These are phyloP conservation scores for Bradynema listronoti DNA, from an alignment of 1,140 invertebrate genomes.

Conservation along the genomic window DNA sequence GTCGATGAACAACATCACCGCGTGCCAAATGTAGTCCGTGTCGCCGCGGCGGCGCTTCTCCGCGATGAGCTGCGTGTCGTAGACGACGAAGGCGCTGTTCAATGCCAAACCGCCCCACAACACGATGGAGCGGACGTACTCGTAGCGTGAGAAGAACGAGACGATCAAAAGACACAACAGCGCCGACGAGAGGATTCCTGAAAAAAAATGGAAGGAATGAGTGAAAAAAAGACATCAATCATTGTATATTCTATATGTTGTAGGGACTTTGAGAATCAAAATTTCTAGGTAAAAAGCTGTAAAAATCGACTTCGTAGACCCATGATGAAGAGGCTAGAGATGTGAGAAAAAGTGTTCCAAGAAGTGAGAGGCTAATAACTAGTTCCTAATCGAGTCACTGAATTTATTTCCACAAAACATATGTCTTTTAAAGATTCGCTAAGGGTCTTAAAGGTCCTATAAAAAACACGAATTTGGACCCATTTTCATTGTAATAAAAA, in stretches of 20 bases:
- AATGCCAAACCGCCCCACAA: conserved; percentile 78
- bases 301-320: not conserved
- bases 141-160: conserved; percentile 63
- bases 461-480: too few relatives aligned
- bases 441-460: too few relatives aligned
- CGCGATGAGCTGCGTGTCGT: conserved; percentile 89
- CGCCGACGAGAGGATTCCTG: conserved; percentile 70
- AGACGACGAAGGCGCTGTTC: conserved; percentile 88
- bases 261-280: not conserved
- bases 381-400: too few relatives aligned
- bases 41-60: conserved; percentile 81
- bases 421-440: too few relatives aligned
- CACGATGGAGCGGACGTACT: conserved; percentile 70
- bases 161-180: conserved; percentile 72
- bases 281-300: not conserved
- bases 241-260: not conserved
- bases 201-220: conserved; percentile 20
- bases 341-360: not conserved
- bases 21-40: conserved; percentile 74
- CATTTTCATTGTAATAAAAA: not conserved
- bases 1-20: conserved; percentile 80
- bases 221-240: conserved; percentile 1
- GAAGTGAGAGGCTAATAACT: not conserved
- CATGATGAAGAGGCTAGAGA: not conserved
- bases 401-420: too few relatives aligned